Evolutionary conservation across 1,140 invertebrate genomes (phyloP).

Genomic region (Pogonomyrmex californicus): DNA sequence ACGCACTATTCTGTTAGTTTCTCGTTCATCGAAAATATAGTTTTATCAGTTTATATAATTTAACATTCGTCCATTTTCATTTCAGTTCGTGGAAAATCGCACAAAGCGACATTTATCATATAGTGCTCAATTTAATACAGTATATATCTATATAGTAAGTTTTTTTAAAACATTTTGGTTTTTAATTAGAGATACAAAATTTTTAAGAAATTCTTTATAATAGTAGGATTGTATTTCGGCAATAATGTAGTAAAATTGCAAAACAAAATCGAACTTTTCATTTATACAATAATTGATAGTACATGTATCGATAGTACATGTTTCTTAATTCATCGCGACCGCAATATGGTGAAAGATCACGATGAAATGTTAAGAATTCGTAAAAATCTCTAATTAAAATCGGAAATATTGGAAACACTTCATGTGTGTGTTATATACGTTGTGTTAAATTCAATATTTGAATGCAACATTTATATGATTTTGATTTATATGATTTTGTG

Average conservation of each 20-base stretch:
- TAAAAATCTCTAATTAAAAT: background rate
- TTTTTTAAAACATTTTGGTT: background rate
- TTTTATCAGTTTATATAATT: constrained; percentile 48
- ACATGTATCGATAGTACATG: background rate
- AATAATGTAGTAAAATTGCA: too few relatives aligned
- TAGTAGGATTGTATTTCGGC: background rate
- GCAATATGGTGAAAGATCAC: background rate
- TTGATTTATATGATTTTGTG: too few relatives aligned
- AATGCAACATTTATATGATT: background rate
- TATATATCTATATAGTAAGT: background rate
- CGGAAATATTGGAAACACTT: background rate
- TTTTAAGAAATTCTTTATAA: background rate
- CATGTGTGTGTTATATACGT: background rate
- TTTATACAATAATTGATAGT: background rate
- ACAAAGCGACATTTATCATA: constrained; percentile 7
- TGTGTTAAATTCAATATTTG: background rate
- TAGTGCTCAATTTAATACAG: background rate
- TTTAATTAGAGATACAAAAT: background rate
- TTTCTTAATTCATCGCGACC: constrained; percentile 23
- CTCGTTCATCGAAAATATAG: background rate
- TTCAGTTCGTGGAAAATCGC: constrained; percentile 1
- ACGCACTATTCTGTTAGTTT: background rate
- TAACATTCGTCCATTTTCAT: background rate
- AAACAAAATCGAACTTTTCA: background rate
- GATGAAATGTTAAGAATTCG: background rate